Evolutionary conservation across 2,113 vertebrate species (phyloP), one percentile per base, ranked within the genome.

Genomic region (Scophthalmus maximus): DNA sequence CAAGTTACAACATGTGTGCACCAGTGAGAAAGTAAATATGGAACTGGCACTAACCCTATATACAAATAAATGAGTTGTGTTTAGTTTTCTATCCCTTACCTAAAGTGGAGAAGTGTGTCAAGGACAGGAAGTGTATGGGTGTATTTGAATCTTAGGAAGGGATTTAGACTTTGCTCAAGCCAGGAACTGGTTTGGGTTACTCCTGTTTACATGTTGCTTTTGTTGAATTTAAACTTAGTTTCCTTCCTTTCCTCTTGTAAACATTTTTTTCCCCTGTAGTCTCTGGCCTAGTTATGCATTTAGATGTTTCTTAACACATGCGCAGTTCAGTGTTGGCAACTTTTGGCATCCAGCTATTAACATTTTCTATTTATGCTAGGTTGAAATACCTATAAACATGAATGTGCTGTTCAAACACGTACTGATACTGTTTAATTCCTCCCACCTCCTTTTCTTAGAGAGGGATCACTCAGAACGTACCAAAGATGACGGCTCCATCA

Each of bases 401-500:
- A 11, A 12, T 38, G 7, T 36, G 42, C n/a, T 72, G 18, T 20
- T 51, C 8, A 23, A 61, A 18, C 47, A 25, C 34, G 2, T 44
- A 34, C 26, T 64, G 7, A 63, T 7, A 2, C 3, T 38, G 17
- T 72, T n/a, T 64, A 1, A 17, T 70, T 47, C n/a, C 15, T 40
- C n/a, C 11, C 17, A 25, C 46, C 27, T 84, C 6, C 23, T 72
- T 51, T 58, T 30, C 38, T 14, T 30, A 82, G 73, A 56, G 30
- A 59, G 77, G 79, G 61, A 61, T 47, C 42, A 32, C 61, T 52
- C 8, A 4, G 11, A 25, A 11, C 29, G 12, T 12, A 8, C 25
- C 61, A 60, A 85, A 82, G 78, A 95, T 95, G 95, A 93, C 93
- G 0, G 78, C 82, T 6, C 78, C 52, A 0, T 47, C 75, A 1